Percentiles rank a stretch among this genome's conserved stretches.
phyloP scores from a whole-genome alignment of 2,888 invertebrate species.

The Liposcelis brunnea region DNA sequence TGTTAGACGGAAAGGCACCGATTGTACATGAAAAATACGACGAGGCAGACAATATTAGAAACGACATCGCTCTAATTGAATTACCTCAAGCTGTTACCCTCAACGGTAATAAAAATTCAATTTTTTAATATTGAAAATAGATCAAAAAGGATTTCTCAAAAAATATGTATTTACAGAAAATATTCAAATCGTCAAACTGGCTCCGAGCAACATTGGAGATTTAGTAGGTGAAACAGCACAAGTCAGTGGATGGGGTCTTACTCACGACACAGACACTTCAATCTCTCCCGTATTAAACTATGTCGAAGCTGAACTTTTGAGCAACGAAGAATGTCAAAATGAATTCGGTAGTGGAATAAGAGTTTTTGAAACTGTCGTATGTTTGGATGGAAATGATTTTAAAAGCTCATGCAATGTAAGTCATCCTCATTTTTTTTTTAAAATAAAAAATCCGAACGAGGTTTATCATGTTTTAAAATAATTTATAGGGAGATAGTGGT shows the following conservation, averaged over 20 bases:
- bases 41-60: constrained; percentile 10
- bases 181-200: background rate
- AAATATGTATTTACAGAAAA: background rate
- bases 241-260: constrained; percentile 4
- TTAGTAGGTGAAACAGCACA: background rate
- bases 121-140: no score
- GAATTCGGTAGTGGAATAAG: background rate
- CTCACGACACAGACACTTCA: background rate
- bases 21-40: constrained; percentile 15
- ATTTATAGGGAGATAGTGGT: constrained; percentile 4
- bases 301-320: background rate
- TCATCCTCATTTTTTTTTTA: background rate
- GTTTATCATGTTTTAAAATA: no score
- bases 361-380: constrained; percentile 1
- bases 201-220: background rate
- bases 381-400: background rate
- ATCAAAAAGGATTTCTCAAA: no score
- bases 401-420: constrained; percentile 8
- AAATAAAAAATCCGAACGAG: no score
- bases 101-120: constrained; percentile 9
- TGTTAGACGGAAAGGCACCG: constrained; percentile 12
- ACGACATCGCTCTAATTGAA: constrained; percentile 13
- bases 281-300: background rate
- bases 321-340: constrained; percentile 1
- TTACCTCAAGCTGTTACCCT: constrained; percentile 9